phyloP scores from a whole-genome alignment of 2,113 vertebrate genomes.

The Syngnathus typhle region DNA sequence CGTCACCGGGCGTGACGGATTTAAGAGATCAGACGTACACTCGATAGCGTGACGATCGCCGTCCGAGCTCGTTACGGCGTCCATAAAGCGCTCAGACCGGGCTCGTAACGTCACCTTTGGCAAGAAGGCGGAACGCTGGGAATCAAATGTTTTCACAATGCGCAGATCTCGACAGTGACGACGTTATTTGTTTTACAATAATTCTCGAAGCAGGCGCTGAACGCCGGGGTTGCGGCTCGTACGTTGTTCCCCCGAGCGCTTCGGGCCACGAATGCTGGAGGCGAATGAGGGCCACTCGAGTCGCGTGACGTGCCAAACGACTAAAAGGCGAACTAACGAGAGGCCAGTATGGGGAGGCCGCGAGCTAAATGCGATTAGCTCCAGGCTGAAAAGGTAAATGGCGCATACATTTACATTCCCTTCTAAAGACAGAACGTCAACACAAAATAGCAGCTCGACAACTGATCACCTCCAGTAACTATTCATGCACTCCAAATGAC shows the following conservation, averaged over 20 bases:
- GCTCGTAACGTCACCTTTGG: slow-evolving; percentile 40
- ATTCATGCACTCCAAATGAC: no score
- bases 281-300: neutral
- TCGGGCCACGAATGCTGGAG: neutral
- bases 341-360: neutral
- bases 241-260: slow-evolving; percentile 47
- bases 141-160: slow-evolving; percentile 55
- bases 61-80: slow-evolving; percentile 54
- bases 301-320: neutral
- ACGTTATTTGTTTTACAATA: slow-evolving; percentile 58
- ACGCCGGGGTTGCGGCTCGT: slow-evolving; percentile 42
- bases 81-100: slow-evolving; percentile 42
- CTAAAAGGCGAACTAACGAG: neutral
- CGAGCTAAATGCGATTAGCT: slow-evolving; percentile 39
- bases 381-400: neutral
- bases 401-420: neutral
- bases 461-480: neutral
- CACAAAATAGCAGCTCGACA: neutral
- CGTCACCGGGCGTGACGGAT: slow-evolving; percentile 29
- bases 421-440: neutral
- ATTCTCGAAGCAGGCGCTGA: slow-evolving; percentile 44
- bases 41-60: slow-evolving; percentile 52
- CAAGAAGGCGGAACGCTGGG: slow-evolving; percentile 19
- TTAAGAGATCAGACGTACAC: slow-evolving; percentile 48
- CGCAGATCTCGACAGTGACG: slow-evolving; percentile 51